These are phyloP conservation scores for Plemyria rubiginata DNA, from an alignment of 2,888 invertebrate genomes.

Conservation along the genomic window DNA sequence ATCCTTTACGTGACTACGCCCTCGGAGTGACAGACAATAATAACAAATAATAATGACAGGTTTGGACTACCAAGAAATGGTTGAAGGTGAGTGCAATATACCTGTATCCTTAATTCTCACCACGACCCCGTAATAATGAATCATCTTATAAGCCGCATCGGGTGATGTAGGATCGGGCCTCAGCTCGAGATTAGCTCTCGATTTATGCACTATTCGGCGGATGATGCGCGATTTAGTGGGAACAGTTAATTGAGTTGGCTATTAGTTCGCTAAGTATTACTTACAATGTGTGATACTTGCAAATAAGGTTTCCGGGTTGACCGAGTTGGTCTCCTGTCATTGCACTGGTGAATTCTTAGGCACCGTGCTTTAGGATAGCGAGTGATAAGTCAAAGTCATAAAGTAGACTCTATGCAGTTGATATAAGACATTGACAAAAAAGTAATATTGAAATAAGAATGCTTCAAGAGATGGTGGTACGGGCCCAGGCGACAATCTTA, in stretches of 20 bases:
- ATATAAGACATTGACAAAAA: too few relatives aligned
- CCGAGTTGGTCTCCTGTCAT: not conserved
- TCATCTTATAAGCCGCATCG: slow-evolving; percentile 3
- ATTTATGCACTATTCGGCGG: slow-evolving; percentile 30
- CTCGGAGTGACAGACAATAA: too few relatives aligned
- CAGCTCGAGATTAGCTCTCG: slow-evolving; percentile 13
- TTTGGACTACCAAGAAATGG: too few relatives aligned
- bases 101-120: too few relatives aligned
- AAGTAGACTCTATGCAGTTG: too few relatives aligned
- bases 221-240: slow-evolving; percentile 27
- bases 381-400: too few relatives aligned
- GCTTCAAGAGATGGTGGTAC: too few relatives aligned
- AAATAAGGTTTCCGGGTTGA: slow-evolving; percentile 13
- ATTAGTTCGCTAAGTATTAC: slow-evolving; percentile 18
- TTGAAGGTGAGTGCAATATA: too few relatives aligned
- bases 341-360: not conserved
- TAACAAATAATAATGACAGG: too few relatives aligned
- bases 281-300: slow-evolving; percentile 3
- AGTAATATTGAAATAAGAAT: too few relatives aligned
- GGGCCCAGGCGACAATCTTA: too few relatives aligned
- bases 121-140: not conserved
- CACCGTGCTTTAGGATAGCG: not conserved
- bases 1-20: too few relatives aligned
- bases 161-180: not conserved
- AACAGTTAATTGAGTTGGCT: slow-evolving; percentile 24